Percentiles rank a stretch among this genome's conserved stretches.
Conservation (phyloP, 2,797 vertebrate species). For the Spatula clypeata region DNA sequence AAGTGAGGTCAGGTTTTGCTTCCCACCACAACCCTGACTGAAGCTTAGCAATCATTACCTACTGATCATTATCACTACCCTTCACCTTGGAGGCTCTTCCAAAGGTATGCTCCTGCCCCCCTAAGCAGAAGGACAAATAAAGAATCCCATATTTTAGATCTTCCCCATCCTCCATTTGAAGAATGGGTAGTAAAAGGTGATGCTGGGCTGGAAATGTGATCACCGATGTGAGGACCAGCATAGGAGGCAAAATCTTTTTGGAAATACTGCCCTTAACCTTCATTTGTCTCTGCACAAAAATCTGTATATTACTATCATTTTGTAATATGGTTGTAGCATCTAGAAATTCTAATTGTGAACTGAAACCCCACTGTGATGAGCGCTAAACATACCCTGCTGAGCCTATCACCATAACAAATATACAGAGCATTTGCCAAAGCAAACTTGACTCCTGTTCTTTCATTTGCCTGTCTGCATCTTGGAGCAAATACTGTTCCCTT, state of each 20-base stretch:
- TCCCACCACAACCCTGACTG: not conserved
- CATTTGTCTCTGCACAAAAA: conserved; percentile 3
- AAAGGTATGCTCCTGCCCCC: not conserved
- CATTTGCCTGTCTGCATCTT: conserved; percentile 54
- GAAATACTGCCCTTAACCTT: not conserved
- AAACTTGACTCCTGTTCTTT: conserved; percentile 47
- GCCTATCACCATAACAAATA: conserved; percentile 47
- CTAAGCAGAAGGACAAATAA: not conserved
- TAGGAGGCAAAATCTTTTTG: not conserved
- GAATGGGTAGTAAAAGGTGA: not conserved
- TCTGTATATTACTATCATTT: not conserved
- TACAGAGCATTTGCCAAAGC: conserved; percentile 18
- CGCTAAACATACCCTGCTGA: conserved; percentile 14
- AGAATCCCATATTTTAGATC: not conserved
- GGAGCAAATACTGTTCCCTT: not conserved
- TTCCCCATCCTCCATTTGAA: not conserved
- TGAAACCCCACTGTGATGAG: conserved; percentile 1
- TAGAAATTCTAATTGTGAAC: conserved; percentile 23
- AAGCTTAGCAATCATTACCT: not conserved
- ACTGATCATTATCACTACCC: not conserved
- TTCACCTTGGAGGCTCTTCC: not conserved
- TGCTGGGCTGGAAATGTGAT: not conserved
- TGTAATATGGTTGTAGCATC: not conserved
- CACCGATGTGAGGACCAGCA: not conserved
- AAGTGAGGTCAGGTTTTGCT: not conserved